Conservation (phyloP, 2,113 vertebrate species). For the Hippocampus zosterae region DNA sequence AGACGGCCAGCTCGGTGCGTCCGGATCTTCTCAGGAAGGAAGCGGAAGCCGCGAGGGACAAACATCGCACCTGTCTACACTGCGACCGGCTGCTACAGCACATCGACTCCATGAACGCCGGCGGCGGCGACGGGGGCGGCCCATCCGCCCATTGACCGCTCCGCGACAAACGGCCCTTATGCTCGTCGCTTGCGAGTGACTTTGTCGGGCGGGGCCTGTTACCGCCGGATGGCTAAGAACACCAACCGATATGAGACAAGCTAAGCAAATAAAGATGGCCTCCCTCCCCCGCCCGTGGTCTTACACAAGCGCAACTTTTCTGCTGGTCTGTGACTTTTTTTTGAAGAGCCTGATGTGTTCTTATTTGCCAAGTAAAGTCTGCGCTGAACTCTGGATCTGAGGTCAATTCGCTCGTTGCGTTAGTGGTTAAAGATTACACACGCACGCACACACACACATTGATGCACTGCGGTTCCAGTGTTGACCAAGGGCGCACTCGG, state of each 20-base stretch:
- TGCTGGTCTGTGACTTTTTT: no score
- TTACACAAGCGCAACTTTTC: no score
- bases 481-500: no score
- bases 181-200: not conserved
- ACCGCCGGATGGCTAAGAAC: no score
- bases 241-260: no score
- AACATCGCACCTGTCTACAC: conserved; percentile 74
- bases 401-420: not conserved
- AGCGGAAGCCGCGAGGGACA: conserved; percentile 74
- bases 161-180: no score
- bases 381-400: not conserved
- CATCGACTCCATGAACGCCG: conserved; percentile 36
- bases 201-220: not conserved
- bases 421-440: not conserved
- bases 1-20: conserved; percentile 73
- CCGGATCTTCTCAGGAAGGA: conserved; percentile 74
- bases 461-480: no score
- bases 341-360: no score
- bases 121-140: not conserved
- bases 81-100: conserved; percentile 83
- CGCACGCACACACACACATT: no score
- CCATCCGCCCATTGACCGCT: not conserved
- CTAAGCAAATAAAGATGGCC: no score
- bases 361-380: not conserved
- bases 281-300: no score